A percentile compares a stretch with the other conserved stretches of the same genome.
Evolutionary conservation across 2,113 vertebrate species (phyloP).

Genomic region (Solea senegalensis): DNA sequence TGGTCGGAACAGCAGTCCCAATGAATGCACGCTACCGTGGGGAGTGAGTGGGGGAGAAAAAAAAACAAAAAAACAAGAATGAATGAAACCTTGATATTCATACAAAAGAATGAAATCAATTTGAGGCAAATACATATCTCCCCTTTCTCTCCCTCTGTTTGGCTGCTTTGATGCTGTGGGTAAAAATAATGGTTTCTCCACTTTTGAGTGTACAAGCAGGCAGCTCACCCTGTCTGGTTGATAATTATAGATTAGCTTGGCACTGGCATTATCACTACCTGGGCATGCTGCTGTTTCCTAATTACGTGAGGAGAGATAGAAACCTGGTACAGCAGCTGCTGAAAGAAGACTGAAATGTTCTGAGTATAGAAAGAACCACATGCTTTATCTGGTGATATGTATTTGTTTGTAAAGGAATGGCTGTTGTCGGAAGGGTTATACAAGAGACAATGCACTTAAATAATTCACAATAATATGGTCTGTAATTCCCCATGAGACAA

Average conservation of each 20-base stretch:
- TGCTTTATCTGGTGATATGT: slow-evolving; percentile 12
- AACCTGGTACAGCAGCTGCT: slow-evolving; percentile 17
- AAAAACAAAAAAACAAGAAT: slow-evolving; percentile 22
- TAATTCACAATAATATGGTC: not conserved
- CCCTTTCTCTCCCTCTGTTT: slow-evolving; percentile 45
- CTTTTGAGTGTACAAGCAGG: slow-evolving; percentile 51
- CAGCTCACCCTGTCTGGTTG: slow-evolving; percentile 50
- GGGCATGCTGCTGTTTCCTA: slow-evolving; percentile 66
- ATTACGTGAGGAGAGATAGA: slow-evolving; percentile 59
- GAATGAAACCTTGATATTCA: slow-evolving; percentile 78
- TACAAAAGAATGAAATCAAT: slow-evolving; percentile 80
- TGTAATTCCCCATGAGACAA: not conserved
- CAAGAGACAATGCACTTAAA: not conserved
- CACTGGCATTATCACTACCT: slow-evolving; percentile 60
- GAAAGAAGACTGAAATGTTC: slow-evolving; percentile 13
- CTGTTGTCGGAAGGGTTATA: not conserved
- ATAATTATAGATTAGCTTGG: slow-evolving; percentile 72
- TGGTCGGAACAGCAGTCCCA: slow-evolving; percentile 78
- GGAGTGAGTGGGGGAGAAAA: slow-evolving; percentile 39
- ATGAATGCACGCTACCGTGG: slow-evolving; percentile 68
- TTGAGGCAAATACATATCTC: slow-evolving; percentile 69
- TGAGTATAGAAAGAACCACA: slow-evolving; percentile 5
- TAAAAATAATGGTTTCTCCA: slow-evolving; percentile 51
- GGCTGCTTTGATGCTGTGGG: slow-evolving; percentile 54
- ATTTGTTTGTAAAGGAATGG: not conserved